Evolutionary conservation across 1,140 invertebrate genomes (phyloP), one percentile per base, ranked within the genome.

Genomic region (Trinorchestia longiramus): DNA sequence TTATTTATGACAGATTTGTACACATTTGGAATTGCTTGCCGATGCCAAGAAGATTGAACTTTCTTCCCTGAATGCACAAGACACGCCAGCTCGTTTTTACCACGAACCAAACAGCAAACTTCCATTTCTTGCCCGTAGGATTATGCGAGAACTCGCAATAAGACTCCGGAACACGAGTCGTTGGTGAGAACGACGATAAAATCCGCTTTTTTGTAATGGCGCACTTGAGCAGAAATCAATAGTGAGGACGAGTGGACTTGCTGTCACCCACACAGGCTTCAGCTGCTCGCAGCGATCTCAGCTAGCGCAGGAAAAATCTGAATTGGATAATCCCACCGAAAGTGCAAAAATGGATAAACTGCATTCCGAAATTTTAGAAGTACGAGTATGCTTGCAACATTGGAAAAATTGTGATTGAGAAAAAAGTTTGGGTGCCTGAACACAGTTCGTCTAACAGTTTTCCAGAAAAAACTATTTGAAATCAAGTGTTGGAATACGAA

Each of bases 211-310:
- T 94, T 77, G 43, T 94, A 94, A 94, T 94, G 92, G 92, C 44
- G 43, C 92, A 94, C 92, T 94, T 94, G 43, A 94, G 92, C 92
- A 94, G 92, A 94, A 94, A 94, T 94, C 92, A 94, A 94, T 94
- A 94, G 92, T 15, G 92, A 47, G 88, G 44, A 94, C 92, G 92
- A 94, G 92, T 47, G 92, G 44, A 40, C 43, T 6, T 53, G 6
- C 47, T 43, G 44, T 44, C 92, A n/a, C 43, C 88, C 88, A 42
- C 88, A 90, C 43, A 41, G 41, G 1, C 88, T 90, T 90, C 88
- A 90, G 41, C 88, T 43, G 88, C n/a, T 43, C 88, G 11, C 88
- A 4, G 88, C n/a, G 87, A 8, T 87, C 87, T 8, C 8, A 8
- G 87, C 87, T 36, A n/a, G n/a, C 87, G 87, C 87, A 8, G 47